These are phyloP conservation scores for Corythucha ciliata DNA, from an alignment of 2,888 invertebrate genomes.

Conservation along the genomic window DNA sequence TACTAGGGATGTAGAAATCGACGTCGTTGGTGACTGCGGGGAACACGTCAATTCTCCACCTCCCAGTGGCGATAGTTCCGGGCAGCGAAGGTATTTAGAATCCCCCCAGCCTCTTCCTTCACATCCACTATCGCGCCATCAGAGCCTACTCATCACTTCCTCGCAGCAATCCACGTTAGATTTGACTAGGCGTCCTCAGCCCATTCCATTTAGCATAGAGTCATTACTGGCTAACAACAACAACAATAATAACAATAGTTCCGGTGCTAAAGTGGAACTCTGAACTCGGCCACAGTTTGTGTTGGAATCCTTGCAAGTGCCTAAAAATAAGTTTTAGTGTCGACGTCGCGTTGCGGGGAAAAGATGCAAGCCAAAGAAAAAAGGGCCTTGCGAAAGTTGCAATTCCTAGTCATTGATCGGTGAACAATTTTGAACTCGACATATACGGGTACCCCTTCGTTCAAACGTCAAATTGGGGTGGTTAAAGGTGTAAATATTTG, in stretches of 20 bases:
- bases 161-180: slow-evolving; percentile 15
- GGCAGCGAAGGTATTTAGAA: slow-evolving; percentile 36
- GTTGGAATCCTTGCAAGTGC: too few species aligned
- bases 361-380: too few species aligned
- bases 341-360: too few species aligned
- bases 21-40: slow-evolving; percentile 72
- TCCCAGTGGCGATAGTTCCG: slow-evolving; percentile 36
- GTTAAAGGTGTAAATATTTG: too few species aligned
- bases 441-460: too few species aligned
- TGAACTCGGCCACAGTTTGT: too few species aligned
- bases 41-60: slow-evolving; percentile 43
- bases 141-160: slow-evolving; percentile 40
- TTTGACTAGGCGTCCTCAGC: slow-evolving; percentile 50
- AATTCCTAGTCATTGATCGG: too few species aligned
- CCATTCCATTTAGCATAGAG: slow-evolving; percentile 74
- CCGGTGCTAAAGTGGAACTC: slow-evolving; percentile 10
- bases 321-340: too few species aligned
- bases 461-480: too few species aligned
- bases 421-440: too few species aligned
- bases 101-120: slow-evolving; percentile 32
- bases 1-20: slow-evolving; percentile 50
- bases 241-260: slow-evolving; percentile 5
- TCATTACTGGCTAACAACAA: slow-evolving; percentile 57
- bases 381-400: too few species aligned
- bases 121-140: slow-evolving; percentile 22